Evolutionary conservation across 2,113 vertebrate species (phyloP).

Genomic region (Sterrhoptilus dennistouni): DNA sequence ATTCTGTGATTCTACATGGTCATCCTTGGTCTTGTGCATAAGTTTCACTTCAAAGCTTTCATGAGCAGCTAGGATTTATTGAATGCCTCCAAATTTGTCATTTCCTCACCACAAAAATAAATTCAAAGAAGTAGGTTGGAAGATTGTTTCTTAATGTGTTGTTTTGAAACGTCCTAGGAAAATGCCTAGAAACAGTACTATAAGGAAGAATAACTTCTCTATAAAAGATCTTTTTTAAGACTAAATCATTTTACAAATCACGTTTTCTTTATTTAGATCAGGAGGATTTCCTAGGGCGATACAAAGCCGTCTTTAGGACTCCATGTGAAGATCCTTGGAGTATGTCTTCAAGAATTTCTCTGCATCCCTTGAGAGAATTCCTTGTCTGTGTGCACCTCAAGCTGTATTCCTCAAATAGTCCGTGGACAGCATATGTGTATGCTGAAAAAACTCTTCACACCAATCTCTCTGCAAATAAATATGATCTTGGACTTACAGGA

Average conservation of each 20-base stretch:
- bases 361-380: constrained; percentile 58
- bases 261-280: constrained; percentile 53
- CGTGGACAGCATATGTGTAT: constrained; percentile 67
- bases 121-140: neutral
- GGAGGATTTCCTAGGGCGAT: constrained; percentile 47
- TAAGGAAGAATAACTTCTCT: neutral
- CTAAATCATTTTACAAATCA: neutral
- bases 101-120: neutral
- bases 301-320: constrained; percentile 65
- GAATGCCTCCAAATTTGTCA: neutral
- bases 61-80: neutral
- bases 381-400: constrained; percentile 68
- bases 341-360: constrained; percentile 56
- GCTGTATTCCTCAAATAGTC: neutral
- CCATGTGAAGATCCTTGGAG: constrained; percentile 55
- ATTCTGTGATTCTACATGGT: neutral
- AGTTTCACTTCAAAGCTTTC: neutral
- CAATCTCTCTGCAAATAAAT: neutral
- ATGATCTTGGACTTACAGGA: constrained; percentile 64
- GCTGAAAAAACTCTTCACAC: constrained; percentile 2
- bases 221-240: neutral
- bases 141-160: neutral
- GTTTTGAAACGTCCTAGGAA: neutral
- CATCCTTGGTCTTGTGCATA: neutral
- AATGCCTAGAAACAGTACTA: neutral